Evolutionary conservation across 2,888 invertebrate genomes (phyloP), one percentile per base, ranked within the genome.

Genomic region (Zygogramma bicolorata): DNA sequence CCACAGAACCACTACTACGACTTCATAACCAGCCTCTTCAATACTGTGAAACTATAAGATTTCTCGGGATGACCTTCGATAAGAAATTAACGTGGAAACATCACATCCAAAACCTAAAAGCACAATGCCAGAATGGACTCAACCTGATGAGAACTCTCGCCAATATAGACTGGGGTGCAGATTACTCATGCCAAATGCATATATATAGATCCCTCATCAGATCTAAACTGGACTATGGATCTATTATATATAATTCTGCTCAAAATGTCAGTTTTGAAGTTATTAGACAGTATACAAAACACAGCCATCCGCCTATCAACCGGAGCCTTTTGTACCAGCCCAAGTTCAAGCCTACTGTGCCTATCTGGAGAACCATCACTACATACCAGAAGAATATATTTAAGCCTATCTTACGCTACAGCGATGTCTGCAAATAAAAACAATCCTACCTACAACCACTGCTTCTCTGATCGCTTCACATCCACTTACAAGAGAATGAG

Each of bases 221-320:
- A 42, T 68, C 60, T 46, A 68, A 68, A 58, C 25, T 68, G 18
- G 60, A 61, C 38, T 59, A 68, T 29, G 68, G 15, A 27, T 57
- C 38, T n/a, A 58, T 57, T 29, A 20, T 31, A 0, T 66, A 40
- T n/a, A 31, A 27, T 15, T 68, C 61, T 60, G 75, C 66, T n/a
- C n/a, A 49, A 65, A 65, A 65, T 5, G n/a, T 65, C 46, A 65
- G 15, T 42, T 20, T 49, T 29, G 18, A 49, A 46, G 46, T 42
- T 29, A 25, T 29, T 46, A 10, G 46, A 65, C 8, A 65, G 13
- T 18, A 42, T 40, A 10, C 60, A 60, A 18, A 60, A 60, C 60
- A 25, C 31, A 53, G 49, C 31, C 27, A 42, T 49, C 13, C 18
- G 49, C 42, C 42, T 65, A 65, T 29, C 62, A 25, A 40, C 42